Conservation (phyloP, 2,113 vertebrate species). For the Prionailurus bengalensis region DNA sequence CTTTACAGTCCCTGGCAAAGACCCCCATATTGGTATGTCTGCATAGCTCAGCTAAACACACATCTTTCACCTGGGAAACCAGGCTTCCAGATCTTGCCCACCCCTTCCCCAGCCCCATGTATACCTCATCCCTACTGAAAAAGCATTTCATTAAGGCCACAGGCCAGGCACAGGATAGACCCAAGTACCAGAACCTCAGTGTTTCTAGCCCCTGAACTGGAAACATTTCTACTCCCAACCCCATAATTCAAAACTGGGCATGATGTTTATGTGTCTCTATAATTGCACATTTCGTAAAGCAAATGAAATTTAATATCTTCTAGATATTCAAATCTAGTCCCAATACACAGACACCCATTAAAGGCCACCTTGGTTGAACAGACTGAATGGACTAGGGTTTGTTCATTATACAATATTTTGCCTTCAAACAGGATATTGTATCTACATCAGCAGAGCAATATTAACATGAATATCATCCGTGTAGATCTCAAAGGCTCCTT, state of each 20-base stretch:
- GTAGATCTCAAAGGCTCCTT: constrained; percentile 63
- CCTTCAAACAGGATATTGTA: constrained; percentile 78
- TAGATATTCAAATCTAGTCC: constrained; percentile 57
- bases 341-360: constrained; percentile 49
- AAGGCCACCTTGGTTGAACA: constrained; percentile 52
- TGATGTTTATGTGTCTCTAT: neutral
- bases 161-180: neutral
- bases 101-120: neutral
- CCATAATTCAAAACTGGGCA: constrained; percentile 7
- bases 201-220: neutral
- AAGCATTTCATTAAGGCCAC: neutral
- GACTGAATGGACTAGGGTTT: constrained; percentile 18
- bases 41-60: neutral
- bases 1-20: neutral
- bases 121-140: constrained; percentile 2
- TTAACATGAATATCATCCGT: constrained; percentile 74
- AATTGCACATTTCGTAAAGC: constrained; percentile 57
- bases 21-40: neutral
- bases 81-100: neutral
- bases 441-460: constrained; percentile 53
- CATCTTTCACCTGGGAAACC: neutral
- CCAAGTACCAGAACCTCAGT: neutral
- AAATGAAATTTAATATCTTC: constrained; percentile 73
- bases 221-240: neutral
- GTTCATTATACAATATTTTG: constrained; percentile 65